phyloP scores from a whole-genome alignment of 2,888 invertebrate genomes.

The Epiblema foenella region DNA sequence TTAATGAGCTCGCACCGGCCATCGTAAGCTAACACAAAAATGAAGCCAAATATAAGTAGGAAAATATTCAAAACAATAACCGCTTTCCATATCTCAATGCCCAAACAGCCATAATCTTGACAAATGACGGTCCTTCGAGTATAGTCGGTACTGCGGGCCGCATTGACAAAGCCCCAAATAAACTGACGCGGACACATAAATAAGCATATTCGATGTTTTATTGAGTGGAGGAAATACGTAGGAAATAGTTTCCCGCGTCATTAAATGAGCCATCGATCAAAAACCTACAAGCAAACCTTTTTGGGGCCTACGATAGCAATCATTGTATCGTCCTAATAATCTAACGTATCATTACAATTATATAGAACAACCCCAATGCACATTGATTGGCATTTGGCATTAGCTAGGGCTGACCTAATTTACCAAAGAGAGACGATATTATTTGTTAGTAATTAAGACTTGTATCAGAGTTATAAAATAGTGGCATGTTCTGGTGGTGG shows the following conservation, averaged over 20 bases:
- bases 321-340: neutral
- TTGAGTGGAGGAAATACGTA: conserved; percentile 83
- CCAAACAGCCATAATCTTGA: conserved; percentile 81
- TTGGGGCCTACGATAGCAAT: conserved; percentile 38
- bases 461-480: conserved; percentile 1
- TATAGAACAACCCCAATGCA: neutral
- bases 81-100: conserved; percentile 80
- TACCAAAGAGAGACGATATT: neutral
- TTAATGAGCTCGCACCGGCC: conserved; percentile 54
- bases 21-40: conserved; percentile 51
- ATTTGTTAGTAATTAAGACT: conserved; percentile 11
- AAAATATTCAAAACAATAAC: conserved; percentile 82
- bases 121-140: conserved; percentile 81
- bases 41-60: conserved; percentile 60
- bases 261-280: conserved; percentile 82
- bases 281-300: conserved; percentile 57
- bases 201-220: conserved; percentile 83
- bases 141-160: conserved; percentile 74
- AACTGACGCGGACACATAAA: conserved; percentile 79
- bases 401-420: neutral
- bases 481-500: conserved; percentile 40
- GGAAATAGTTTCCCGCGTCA: conserved; percentile 83
- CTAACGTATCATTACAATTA: neutral
- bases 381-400: neutral
- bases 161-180: conserved; percentile 81